Conservation (phyloP, 2,888 invertebrate genomes). For the Protophormia terraenovae region DNA sequence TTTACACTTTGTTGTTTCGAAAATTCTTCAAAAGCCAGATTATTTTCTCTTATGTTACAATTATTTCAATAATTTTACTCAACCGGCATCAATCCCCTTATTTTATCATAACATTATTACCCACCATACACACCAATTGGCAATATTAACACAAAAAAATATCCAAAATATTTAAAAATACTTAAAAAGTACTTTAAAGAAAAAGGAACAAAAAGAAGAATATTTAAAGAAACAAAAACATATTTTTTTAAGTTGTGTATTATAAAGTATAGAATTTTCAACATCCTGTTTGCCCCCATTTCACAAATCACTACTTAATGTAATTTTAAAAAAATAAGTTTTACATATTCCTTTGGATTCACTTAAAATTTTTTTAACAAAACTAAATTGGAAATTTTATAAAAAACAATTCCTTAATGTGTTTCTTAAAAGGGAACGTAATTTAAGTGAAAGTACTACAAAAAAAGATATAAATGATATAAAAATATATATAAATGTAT, state of each 20-base stretch:
- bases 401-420: not conserved
- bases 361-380: not conserved
- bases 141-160: not conserved
- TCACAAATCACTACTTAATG: constrained; percentile 2
- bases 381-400: not conserved
- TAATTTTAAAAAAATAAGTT: not conserved
- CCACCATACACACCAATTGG: not conserved
- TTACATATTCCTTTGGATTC: not conserved
- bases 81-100: no score
- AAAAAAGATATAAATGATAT: constrained; percentile 24
- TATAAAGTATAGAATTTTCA: constrained; percentile 10
- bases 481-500: constrained; percentile 8
- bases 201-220: not conserved
- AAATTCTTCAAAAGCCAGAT: not conserved
- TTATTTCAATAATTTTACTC: no score
- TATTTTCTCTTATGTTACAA: no score
- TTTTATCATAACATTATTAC: no score
- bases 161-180: not conserved
- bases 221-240: constrained; percentile 21
- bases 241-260: constrained; percentile 54
- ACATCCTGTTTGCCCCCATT: no score
- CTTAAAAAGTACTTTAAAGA: not conserved
- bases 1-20: not conserved
- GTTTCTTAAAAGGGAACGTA: not conserved
- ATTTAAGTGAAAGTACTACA: not conserved